These are phyloP conservation scores for Arrhamphus sclerolepis DNA, from an alignment of 2,797 vertebrate genomes.

Conservation along the genomic window DNA sequence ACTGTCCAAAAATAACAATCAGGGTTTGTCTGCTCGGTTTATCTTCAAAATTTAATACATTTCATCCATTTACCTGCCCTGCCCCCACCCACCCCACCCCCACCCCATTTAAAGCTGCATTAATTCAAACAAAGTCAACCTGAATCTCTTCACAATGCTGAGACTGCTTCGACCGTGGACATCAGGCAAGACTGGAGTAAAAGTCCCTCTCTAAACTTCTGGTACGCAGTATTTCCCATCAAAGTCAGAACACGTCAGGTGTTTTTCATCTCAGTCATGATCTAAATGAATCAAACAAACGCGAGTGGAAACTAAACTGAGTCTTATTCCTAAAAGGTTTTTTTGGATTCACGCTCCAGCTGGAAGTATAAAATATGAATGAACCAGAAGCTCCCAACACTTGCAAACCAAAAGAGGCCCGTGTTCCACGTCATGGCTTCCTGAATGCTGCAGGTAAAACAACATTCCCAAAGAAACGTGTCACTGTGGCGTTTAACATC, in stretches of 20 bases:
- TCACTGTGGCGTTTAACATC: conserved; percentile 1
- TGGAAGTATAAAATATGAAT: conserved; percentile 31
- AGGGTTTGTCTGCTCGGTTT: neutral
- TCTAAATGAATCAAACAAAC: neutral
- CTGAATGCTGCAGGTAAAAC: conserved; percentile 22
- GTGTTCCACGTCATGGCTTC: conserved; percentile 11
- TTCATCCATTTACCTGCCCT: neutral
- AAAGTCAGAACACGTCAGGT: neutral
- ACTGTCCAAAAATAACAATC: neutral
- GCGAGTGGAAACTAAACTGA: too few species aligned
- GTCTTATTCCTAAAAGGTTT: neutral
- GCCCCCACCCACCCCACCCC: too few species aligned
- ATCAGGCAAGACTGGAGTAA: too few species aligned
- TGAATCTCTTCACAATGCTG: neutral
- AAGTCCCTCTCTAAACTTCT: too few species aligned
- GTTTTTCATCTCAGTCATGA: neutral
- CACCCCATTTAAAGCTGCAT: neutral
- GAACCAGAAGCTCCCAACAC: neutral
- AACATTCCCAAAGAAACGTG: conserved; percentile 5
- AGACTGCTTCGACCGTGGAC: neutral
- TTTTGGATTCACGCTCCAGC: conserved; percentile 15
- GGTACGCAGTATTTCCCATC: too few species aligned
- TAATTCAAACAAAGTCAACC: neutral
- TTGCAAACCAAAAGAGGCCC: neutral
- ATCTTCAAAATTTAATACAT: neutral